Conservation (phyloP, 2,888 invertebrate species). For the Caenorhabditis uteleia region DNA sequence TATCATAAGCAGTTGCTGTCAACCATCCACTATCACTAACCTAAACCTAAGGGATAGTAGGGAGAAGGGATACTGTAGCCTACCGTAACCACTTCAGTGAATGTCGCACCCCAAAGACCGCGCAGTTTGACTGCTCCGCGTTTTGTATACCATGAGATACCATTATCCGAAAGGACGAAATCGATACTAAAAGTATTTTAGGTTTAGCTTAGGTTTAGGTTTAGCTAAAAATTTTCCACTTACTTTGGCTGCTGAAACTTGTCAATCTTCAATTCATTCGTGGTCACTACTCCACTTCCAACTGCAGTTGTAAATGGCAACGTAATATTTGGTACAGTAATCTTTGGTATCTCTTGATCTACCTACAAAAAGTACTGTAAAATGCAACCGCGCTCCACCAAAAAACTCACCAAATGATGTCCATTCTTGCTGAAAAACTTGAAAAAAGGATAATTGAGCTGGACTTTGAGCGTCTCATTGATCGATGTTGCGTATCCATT, state of each 20-base stretch:
- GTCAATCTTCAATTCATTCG: slow-evolving; percentile 49
- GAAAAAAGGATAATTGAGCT: slow-evolving; percentile 30
- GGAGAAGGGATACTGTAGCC: too few species aligned
- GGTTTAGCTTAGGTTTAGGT: neutral
- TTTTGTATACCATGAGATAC: slow-evolving; percentile 52
- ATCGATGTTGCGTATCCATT: too few species aligned
- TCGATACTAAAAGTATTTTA: slow-evolving; percentile 32
- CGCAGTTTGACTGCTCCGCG: slow-evolving; percentile 54
- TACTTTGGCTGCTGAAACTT: slow-evolving; percentile 56
- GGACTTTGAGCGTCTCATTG: slow-evolving; percentile 13
- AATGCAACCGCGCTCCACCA: neutral
- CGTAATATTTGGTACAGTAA: slow-evolving; percentile 53
- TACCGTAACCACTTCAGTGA: slow-evolving; percentile 51
- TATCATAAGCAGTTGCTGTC: slow-evolving; percentile 50
- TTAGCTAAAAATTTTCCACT: neutral
- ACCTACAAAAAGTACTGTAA: slow-evolving; percentile 43
- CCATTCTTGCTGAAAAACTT: slow-evolving; percentile 50
- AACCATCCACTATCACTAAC: slow-evolving; percentile 56
- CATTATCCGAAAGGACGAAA: slow-evolving; percentile 31
- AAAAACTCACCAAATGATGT: slow-evolving; percentile 38
- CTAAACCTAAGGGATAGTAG: slow-evolving; percentile 27
- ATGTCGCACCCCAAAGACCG: slow-evolving; percentile 59
- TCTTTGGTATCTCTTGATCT: slow-evolving; percentile 60
- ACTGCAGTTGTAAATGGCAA: slow-evolving; percentile 56
- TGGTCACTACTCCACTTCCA: slow-evolving; percentile 51